A percentile compares a stretch with the other conserved stretches of the same genome.
phyloP scores from a whole-genome alignment of 92 coral and sea anemone species.

The Palythoa heliodiscus region DNA sequence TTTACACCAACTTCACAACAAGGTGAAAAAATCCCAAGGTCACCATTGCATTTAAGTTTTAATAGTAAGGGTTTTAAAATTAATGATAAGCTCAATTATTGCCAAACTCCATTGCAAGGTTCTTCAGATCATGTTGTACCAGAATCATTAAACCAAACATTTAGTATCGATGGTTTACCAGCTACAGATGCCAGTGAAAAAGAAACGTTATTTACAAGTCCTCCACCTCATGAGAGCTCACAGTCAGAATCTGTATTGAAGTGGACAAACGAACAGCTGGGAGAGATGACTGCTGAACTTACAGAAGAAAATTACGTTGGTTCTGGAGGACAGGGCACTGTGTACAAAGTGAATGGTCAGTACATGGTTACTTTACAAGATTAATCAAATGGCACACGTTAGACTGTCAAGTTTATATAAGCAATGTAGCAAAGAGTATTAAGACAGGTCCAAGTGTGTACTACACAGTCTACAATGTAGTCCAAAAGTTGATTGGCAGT shows the following conservation, averaged over 20 bases:
- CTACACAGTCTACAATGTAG: too few relatives aligned
- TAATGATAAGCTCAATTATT: neutral
- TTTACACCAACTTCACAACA: neutral
- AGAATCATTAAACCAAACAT: too few relatives aligned
- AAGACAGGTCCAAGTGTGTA: too few relatives aligned
- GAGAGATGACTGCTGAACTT: neutral
- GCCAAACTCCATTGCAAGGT: too few relatives aligned
- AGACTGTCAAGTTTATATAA: too few relatives aligned
- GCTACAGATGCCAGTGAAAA: neutral
- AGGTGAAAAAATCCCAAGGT: neutral
- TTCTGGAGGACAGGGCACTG: slow-evolving; percentile 32
- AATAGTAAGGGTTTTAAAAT: too few relatives aligned
- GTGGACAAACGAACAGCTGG: neutral
- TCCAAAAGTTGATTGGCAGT: too few relatives aligned
- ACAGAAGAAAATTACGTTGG: neutral
- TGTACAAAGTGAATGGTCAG: slow-evolving; percentile 8
- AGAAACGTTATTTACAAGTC: neutral
- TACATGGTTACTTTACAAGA: too few relatives aligned
- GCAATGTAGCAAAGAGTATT: too few relatives aligned
- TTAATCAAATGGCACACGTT: too few relatives aligned
- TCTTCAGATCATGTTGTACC: too few relatives aligned
- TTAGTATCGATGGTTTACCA: neutral
- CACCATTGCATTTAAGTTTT: neutral
- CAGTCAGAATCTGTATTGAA: neutral
- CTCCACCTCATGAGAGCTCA: neutral